Evolutionary conservation across 2,113 vertebrate genomes (phyloP).

Genomic region (Lepus timidus): DNA sequence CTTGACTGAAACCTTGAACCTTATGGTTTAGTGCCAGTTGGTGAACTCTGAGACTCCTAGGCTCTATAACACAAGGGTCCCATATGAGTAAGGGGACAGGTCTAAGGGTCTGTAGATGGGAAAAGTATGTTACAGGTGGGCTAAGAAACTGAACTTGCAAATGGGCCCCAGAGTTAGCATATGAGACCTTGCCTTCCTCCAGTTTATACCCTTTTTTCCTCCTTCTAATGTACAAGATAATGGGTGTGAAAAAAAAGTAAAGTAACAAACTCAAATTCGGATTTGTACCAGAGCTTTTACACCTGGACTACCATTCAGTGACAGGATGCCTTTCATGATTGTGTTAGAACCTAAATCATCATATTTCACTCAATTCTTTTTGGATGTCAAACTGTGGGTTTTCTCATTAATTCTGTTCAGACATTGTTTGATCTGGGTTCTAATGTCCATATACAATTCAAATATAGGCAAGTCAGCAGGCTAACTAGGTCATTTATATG

Average conservation of each 20-base stretch:
- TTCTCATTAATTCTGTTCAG: background rate
- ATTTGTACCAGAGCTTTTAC: background rate
- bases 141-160: background rate
- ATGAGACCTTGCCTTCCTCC: background rate
- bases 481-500: background rate
- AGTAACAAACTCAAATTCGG: background rate
- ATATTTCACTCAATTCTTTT: background rate
- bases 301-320: background rate
- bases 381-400: conserved; percentile 2
- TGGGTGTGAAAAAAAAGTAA: background rate
- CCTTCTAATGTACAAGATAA: background rate
- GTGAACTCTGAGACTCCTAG: background rate
- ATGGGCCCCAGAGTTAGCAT: background rate
- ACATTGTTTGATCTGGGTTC: background rate
- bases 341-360: background rate
- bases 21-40: conserved; percentile 5
- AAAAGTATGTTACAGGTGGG: background rate
- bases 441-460: background rate
- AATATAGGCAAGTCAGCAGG: background rate
- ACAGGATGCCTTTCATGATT: background rate
- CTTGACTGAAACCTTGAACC: conserved; percentile 31
- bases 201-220: background rate
- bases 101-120: background rate
- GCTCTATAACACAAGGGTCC: background rate
- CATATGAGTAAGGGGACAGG: too few species aligned